Base-by-base conservation (phyloP, 2,113 vertebrate species). In the Phoenicopterus ruber region DNA sequence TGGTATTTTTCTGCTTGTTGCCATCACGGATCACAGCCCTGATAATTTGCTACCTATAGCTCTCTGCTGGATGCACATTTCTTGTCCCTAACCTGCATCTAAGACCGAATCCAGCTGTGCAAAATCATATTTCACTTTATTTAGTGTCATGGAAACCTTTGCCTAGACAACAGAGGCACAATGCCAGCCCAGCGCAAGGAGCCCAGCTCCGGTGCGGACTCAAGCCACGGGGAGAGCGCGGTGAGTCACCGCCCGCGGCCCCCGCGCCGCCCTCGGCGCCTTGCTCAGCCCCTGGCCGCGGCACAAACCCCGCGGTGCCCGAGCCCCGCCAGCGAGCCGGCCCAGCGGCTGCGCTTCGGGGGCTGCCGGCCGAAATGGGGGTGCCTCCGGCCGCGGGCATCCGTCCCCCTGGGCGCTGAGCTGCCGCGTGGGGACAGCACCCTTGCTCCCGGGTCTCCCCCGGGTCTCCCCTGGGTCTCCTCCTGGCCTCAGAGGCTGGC, bases 131-230 rank as follows among this genome's bases (percentile, higher is more conserved):
- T 95, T 89, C 94, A 63, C 86, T 94, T 95, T 95, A 83, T 82
- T 94, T 94, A 97, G 82, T 67, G 91, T 90, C 96, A 96, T 97
- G 95, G 94, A 96, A 96, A 96, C 96, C 95, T 94, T 94, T 92
- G 86, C 94, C 95, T 94, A 96, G 94, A 96, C 90, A 96, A 97
- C 94, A 93, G 81, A 82, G 76, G 83, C 91, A 89, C 65, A 89
- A 94, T 47, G 91, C 91, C 93, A 84, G 91, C 63, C 36, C 6
- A 6, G 80, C 12, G 4, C 65, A 62, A 50, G 78, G 59, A 71
- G 3, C 61, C 57, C 34, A 16, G 90, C 59, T 67, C 34, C 0
- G 1, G 57, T 18, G 82, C 0, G 0, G 42, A 10, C 71, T 26
- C 0, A 8, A 82, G 74, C 40, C 9, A 4, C 3, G 7, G 20